Percentiles rank a stretch among this genome's conserved stretches.
phyloP scores from a whole-genome alignment of 53 echinoderm and acorn worm species.

The Astropecten irregularis region DNA sequence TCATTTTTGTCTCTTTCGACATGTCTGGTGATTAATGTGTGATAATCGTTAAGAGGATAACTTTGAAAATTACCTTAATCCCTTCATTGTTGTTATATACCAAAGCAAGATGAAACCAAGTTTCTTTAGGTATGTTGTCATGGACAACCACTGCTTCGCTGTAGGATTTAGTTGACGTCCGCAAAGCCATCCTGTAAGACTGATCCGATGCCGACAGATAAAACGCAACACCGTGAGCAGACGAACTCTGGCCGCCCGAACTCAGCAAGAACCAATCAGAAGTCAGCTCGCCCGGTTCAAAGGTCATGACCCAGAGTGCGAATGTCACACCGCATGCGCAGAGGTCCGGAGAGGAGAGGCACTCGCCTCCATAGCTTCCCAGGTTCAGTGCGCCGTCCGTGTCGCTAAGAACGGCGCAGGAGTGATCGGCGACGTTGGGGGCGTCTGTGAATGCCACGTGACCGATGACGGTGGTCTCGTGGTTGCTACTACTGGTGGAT shows the following conservation, averaged over 20 bases:
- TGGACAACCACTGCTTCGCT: neutral
- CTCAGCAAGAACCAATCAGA: slow-evolving; percentile 35
- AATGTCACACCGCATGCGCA: slow-evolving; percentile 36
- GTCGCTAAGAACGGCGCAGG: slow-evolving; percentile 19
- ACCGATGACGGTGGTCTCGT: slow-evolving; percentile 8
- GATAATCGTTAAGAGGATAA: no score
- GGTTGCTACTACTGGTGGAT: neutral
- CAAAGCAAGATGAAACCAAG: slow-evolving; percentile 35
- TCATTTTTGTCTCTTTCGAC: neutral
- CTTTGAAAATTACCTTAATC: neutral
- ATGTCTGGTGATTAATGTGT: no score
- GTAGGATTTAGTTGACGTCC: neutral
- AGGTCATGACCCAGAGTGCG: slow-evolving; percentile 20
- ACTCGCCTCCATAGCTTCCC: slow-evolving; percentile 5
- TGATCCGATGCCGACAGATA: neutral
- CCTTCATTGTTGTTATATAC: slow-evolving; percentile 1
- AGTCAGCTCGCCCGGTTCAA: neutral
- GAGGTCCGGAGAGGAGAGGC: slow-evolving; percentile 16
- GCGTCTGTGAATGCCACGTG: slow-evolving; percentile 11
- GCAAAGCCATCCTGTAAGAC: neutral
- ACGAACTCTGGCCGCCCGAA: slow-evolving; percentile 18
- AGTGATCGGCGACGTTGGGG: slow-evolving; percentile 6
- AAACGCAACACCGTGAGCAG: slow-evolving; percentile 9
- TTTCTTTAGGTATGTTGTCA: neutral
- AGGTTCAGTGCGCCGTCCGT: slow-evolving; percentile 14